Evolutionary conservation across 2,888 invertebrate species (phyloP).

Genomic region (Agriopis marginaria): DNA sequence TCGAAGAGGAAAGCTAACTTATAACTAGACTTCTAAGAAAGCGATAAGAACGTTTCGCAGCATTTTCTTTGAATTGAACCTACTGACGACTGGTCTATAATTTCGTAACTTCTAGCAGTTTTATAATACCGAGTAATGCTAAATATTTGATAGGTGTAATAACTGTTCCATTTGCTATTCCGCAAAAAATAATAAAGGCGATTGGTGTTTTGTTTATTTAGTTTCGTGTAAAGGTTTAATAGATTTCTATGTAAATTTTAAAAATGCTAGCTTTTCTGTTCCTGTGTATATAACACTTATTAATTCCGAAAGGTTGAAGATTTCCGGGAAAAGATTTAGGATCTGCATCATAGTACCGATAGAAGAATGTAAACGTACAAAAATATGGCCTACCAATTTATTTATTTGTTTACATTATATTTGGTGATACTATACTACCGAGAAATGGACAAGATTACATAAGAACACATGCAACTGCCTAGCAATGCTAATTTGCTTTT

Average conservation of each 20-base stretch:
- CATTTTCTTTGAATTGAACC: slow-evolving; percentile 22
- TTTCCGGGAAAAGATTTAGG: neutral
- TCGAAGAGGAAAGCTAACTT: slow-evolving; percentile 15
- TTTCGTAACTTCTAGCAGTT: slow-evolving; percentile 4
- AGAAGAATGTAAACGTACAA: too few species aligned
- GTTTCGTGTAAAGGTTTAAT: neutral
- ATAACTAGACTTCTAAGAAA: slow-evolving; percentile 19
- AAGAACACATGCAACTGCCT: neutral
- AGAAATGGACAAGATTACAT: slow-evolving; percentile 2
- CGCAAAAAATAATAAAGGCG: neutral
- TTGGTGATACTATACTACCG: neutral
- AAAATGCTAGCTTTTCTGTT: neutral
- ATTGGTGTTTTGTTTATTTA: slow-evolving; percentile 10
- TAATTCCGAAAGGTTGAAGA: neutral
- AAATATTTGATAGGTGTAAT: neutral
- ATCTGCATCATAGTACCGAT: neutral
- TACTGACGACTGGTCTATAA: neutral
- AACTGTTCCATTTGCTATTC: slow-evolving; percentile 1
- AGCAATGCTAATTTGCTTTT: slow-evolving; percentile 7
- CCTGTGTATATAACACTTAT: neutral
- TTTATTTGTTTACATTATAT: neutral
- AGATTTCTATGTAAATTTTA: neutral
- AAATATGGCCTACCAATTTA: too few species aligned
- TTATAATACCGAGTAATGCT: slow-evolving; percentile 6
- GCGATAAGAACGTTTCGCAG: slow-evolving; percentile 12